These are phyloP conservation scores for Gonatopus flavifemur DNA, from an alignment of 1,140 invertebrate species.

Conservation along the genomic window DNA sequence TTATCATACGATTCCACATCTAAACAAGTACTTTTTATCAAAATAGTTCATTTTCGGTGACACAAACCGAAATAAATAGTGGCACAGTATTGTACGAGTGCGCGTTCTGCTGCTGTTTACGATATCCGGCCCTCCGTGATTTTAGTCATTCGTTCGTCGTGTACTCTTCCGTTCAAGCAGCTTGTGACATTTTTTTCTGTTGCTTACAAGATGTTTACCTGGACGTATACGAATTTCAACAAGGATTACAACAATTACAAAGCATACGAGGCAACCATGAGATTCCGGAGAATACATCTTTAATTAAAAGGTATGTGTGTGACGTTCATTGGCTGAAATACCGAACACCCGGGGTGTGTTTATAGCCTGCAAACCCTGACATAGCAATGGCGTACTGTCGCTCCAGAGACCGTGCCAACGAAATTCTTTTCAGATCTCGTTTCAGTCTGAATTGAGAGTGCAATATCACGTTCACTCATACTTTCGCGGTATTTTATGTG, in stretches of 20 bases:
- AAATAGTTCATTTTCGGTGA: too few relatives aligned
- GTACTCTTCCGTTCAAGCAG: slow-evolving; percentile 49
- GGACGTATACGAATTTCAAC: slow-evolving; percentile 42
- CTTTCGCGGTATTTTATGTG: slow-evolving; percentile 4
- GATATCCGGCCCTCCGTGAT: slow-evolving; percentile 38
- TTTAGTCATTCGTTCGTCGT: slow-evolving; percentile 38
- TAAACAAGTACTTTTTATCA: too few relatives aligned
- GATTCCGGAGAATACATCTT: slow-evolving; percentile 32
- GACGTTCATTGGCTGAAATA: slow-evolving; percentile 9
- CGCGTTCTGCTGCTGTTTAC: slow-evolving; percentile 7
- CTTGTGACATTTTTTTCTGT: slow-evolving; percentile 55
- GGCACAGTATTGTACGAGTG: too few relatives aligned
- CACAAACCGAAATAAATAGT: too few relatives aligned
- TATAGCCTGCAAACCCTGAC: slow-evolving; percentile 55
- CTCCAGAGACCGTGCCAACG: slow-evolving; percentile 21
- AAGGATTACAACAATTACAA: slow-evolving; percentile 37
- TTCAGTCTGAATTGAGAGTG: slow-evolving; percentile 14
- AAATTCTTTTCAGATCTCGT: slow-evolving; percentile 13
- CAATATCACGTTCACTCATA: slow-evolving; percentile 1
- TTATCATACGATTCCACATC: too few relatives aligned
- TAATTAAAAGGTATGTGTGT: slow-evolving; percentile 43
- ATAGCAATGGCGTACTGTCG: slow-evolving; percentile 45
- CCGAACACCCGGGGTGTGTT: slow-evolving; percentile 38
- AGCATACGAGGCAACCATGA: slow-evolving; percentile 40
- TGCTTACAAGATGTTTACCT: slow-evolving; percentile 54